Base-by-base conservation (phyloP, 2,888 invertebrate genomes). In the Hypsopygia costalis region DNA sequence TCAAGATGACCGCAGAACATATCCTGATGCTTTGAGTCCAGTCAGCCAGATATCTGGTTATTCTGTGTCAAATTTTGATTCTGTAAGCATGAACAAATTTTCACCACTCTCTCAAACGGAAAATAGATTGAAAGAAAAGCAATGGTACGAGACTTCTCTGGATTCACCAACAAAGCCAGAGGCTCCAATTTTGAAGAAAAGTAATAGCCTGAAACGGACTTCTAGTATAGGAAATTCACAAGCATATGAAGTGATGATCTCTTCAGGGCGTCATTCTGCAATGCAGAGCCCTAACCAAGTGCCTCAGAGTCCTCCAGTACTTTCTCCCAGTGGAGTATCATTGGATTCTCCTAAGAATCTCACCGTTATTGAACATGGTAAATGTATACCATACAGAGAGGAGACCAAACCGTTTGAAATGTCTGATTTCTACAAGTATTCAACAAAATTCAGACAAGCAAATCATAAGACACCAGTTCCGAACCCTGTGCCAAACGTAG, bases 391-490 rank as follows among this genome's bases (percentile, higher is more conserved):
- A 0, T 97, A 96, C 69, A 92, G 96, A 63, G 98, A 98, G 85
- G 95, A 97, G 41, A 96, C 96, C 0, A 98, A 98, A 73, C 98
- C 98, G 1, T 98, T 98, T 83, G 98, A 98, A 90, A 97, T 98
- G 96, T 94, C 97, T 0, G 98, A 98, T 80, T 98, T 97, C 78
- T 98, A 98, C 77, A 98, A 98, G 81, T 98, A 98, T 77, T 98
- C 98, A 37, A 97, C 97, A 3, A 97, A 97, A 73, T 97, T 95
- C 74, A 92, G 97, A 47, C 93, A 96, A 62, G 69, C 71, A 1
- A 78, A 68, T 40, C 80, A 73, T 34, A 86, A 59, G 4, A 4
- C 16, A 28, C 52, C 65, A 1, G 47, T 65, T 27, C 62, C 67
- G 3, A 76, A 66, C 44, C 68, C 74, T 22, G 66, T 72, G 11